Percentiles rank a stretch among this genome's conserved stretches.
These are phyloP conservation scores for Athetis lepigone DNA, from an alignment of 2,888 invertebrate genomes.

Conservation along the genomic window DNA sequence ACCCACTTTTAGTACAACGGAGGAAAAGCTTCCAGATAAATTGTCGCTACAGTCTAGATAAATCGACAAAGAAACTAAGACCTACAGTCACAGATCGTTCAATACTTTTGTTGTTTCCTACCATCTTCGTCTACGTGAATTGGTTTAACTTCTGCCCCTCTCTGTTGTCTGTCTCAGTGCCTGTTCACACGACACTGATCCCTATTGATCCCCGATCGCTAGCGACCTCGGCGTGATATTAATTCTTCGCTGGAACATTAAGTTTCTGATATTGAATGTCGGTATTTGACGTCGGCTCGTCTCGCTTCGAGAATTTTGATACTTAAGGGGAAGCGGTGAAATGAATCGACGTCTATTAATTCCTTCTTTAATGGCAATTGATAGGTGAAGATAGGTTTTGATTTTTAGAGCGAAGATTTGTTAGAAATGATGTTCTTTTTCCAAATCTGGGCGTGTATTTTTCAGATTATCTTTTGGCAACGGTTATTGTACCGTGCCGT, in stretches of 20 bases:
- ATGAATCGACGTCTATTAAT: conserved; percentile 21
- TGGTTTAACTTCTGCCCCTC: conserved; percentile 28
- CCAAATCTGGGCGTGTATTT: conserved; percentile 18
- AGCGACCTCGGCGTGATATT: conserved; percentile 53
- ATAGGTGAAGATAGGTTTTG: conserved; percentile 10
- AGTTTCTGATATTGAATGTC: conserved; percentile 60
- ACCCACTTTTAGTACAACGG: neutral
- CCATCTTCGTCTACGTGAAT: neutral
- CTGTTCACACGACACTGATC: conserved; percentile 55
- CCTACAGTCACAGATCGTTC: conserved; percentile 22
- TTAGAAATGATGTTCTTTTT: conserved; percentile 17
- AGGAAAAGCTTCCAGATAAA: conserved; percentile 17
- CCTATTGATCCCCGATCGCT: conserved; percentile 58
- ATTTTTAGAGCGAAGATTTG: neutral
- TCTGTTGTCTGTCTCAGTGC: conserved; percentile 3
- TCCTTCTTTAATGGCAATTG: conserved; percentile 34
- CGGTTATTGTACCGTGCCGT: neutral
- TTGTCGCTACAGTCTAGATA: conserved; percentile 22
- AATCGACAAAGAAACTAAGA: conserved; percentile 24
- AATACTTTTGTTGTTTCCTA: conserved; percentile 33
- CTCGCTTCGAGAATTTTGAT: conserved; percentile 44
- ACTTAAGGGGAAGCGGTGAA: conserved; percentile 32
- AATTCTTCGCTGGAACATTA: conserved; percentile 61
- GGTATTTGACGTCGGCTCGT: conserved; percentile 49
- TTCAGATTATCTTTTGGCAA: conserved; percentile 12